These are phyloP conservation scores for Apomyelois bistriatella DNA, from an alignment of 2,888 invertebrate species.

Conservation along the genomic window DNA sequence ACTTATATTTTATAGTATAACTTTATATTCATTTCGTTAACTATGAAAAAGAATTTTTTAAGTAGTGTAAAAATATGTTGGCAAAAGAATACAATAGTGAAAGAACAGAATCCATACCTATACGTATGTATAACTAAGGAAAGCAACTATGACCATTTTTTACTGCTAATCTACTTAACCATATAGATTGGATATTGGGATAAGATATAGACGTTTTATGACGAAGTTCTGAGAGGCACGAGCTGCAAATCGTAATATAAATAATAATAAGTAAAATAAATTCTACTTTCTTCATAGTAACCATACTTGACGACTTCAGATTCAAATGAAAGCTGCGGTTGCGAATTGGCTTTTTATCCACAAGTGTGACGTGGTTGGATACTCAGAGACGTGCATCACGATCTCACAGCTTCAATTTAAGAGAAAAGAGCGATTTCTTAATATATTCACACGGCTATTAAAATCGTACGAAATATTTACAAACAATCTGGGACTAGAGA, in stretches of 20 bases:
- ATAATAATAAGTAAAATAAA: not conserved
- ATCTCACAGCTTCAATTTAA: not conserved
- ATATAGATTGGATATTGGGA: too few species aligned
- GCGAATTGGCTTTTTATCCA: conserved; percentile 3
- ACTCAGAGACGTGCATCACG: conserved; percentile 1
- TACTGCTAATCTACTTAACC: too few species aligned
- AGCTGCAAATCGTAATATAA: not conserved
- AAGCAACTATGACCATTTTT: too few species aligned
- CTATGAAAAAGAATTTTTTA: too few species aligned
- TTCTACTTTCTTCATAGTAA: not conserved
- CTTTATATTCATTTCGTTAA: too few species aligned
- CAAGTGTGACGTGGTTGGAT: not conserved
- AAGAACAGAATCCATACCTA: too few species aligned
- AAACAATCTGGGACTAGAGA: not conserved
- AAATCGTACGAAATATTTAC: not conserved
- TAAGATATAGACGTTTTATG: too few species aligned
- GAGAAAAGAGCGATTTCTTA: not conserved
- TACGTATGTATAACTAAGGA: too few species aligned
- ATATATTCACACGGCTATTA: not conserved
- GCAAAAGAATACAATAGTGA: too few species aligned
- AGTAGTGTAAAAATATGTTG: too few species aligned
- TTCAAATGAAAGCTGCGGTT: not conserved
- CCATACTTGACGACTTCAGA: not conserved
- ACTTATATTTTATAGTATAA: too few species aligned
- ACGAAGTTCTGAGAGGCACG: too few species aligned